Evolutionary conservation across 2,113 vertebrate genomes (phyloP), one percentile per base, ranked within the genome.

Genomic region (Chlamydotis undulata): DNA sequence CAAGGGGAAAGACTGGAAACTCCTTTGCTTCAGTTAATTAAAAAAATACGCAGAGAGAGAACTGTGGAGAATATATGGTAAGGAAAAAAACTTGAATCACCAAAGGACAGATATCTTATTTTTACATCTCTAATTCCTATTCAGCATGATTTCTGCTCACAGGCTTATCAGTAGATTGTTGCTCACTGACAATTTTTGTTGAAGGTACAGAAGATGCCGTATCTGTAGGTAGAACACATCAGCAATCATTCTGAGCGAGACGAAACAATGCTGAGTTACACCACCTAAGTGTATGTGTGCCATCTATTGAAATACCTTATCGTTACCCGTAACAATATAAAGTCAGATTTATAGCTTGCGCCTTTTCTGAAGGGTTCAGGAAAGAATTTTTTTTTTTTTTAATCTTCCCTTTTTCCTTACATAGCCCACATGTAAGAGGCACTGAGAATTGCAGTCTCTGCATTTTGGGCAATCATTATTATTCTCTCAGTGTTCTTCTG

Each of bases 361-460:
- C 25, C 53, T 70, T 83, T 73, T 45, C n/a, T 56, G 22, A 92
- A 65, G 45, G 15, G 3, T n/a, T 82, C 18, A 47, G 21, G 19
- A 94, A 89, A 81, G 0, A 81, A 89, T 53, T 31, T 4, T 16
- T 25, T 43, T 43, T 43, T 43, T 43, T 43, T 43, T 59, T 67
- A 47, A 19, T 4, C 28, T 31, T 77, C 26, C 25, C 22, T 69
- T 89, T 74, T 18, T 94, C 18, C 18, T 59, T 65, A 82, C 0
- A 0, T n/a, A 82, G 7, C 5, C 19, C 11, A 14, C 11, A 16
- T 6, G 1, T n/a, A 79, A 93, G 12, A 83, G 6, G 43, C 33
- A 53, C 19, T 60, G 57, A 50, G 25, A 89, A 53, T 21, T 79
- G 23, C 23, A 60, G 13, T 31, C 26, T 67, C 60, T 70, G 25